phyloP scores from a whole-genome alignment of 2,888 invertebrate species.

The Sericinus montela region DNA sequence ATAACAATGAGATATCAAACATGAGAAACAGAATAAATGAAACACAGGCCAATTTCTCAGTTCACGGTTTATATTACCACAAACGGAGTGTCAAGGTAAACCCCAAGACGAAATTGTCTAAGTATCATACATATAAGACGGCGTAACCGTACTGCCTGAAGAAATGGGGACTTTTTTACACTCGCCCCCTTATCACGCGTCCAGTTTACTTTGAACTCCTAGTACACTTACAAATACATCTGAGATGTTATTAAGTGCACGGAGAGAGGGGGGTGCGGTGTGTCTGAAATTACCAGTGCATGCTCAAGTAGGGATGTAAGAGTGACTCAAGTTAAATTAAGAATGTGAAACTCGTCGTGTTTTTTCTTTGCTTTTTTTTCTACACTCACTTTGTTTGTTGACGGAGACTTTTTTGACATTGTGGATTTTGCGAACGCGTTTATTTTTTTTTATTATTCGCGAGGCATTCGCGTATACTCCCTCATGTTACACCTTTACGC shows the following conservation, averaged over 20 bases:
- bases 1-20: too few species aligned
- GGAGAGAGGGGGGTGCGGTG: slow-evolving; percentile 21
- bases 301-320: slow-evolving; percentile 67
- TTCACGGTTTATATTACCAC: slow-evolving; percentile 51
- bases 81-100: slow-evolving; percentile 70
- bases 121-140: slow-evolving; percentile 60
- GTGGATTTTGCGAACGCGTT: slow-evolving; percentile 61
- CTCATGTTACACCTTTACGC: slow-evolving; percentile 47
- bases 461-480: slow-evolving; percentile 67
- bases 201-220: slow-evolving; percentile 45
- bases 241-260: slow-evolving; percentile 14
- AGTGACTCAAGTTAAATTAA: slow-evolving; percentile 79
- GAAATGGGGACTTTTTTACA: slow-evolving; percentile 65
- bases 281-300: slow-evolving; percentile 35
- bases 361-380: slow-evolving; percentile 56
- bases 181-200: slow-evolving; percentile 55
- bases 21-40: too few species aligned
- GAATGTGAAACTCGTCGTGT: slow-evolving; percentile 72
- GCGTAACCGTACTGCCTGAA: slow-evolving; percentile 53
- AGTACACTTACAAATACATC: slow-evolving; percentile 25
- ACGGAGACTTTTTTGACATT: slow-evolving; percentile 75
- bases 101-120: slow-evolving; percentile 50
- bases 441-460: slow-evolving; percentile 65
- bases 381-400: slow-evolving; percentile 72
- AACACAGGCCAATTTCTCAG: slow-evolving; percentile 36